Evolutionary conservation across 2,113 vertebrate genomes (phyloP), one percentile per base, ranked within the genome.

Genomic region (Desmodus rotundus): DNA sequence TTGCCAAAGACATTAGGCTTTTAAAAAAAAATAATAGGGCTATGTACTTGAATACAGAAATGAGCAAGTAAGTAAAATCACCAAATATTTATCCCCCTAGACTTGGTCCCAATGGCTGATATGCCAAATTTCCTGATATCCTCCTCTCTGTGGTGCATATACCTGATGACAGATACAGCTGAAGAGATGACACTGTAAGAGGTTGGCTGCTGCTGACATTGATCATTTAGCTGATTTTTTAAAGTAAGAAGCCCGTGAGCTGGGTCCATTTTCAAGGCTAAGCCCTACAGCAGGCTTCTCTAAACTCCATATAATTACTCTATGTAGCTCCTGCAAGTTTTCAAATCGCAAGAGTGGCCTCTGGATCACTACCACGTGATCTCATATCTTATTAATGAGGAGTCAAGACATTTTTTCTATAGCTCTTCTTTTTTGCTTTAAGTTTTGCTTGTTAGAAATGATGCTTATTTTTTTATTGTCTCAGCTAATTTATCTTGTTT

Each of bases 281-380:
- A 7, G 31, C 36, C 14, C 1, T 28, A 1, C 1, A 10, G 1
- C 11, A 87, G 22, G 4, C 7, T 15, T 50, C 17, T n/a, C 8
- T 24, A 45, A 56, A 33, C 10, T 26, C 24, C 0, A 0, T 70
- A 0, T 26, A 26, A 41, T 63, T 50, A 85, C 2, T 5, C 1
- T 0, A 31, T 17, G 11, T 31, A 19, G 0, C 0, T 68, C 20
- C 20, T 20, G 17, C 8, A 47, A 52, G 65, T 50, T 24, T 36
- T 41, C 43, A 50, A 28, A 28, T 65, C 4, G 3, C 1, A 19
- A 26, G 1, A 61, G 41, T 54, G 16, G 7, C 5, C 16, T 86
- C 17, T 70, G 12, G 5, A 72, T 74, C 47, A 70, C 7, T 1
- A 9, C 68, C 47, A 63, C 2, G 19, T 16, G 22, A 45, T 24